Conservation (phyloP, 1,140 invertebrate species). For the Drosophila littoralis region DNA sequence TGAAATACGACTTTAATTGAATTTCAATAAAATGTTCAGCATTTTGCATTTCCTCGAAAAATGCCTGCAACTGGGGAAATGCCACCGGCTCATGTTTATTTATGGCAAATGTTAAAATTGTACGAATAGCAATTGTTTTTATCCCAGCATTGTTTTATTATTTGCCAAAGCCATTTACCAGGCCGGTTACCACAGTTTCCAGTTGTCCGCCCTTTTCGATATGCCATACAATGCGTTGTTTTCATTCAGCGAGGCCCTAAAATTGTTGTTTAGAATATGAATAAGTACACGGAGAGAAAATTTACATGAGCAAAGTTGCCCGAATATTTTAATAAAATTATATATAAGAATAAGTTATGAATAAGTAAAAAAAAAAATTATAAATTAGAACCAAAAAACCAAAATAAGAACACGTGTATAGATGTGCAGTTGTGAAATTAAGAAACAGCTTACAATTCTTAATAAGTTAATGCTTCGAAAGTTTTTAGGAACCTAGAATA, state of each 20-base stretch:
- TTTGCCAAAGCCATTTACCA: constrained; percentile 66
- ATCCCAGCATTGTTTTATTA: constrained; percentile 65
- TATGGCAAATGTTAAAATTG: constrained; percentile 75
- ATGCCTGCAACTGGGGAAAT: constrained; percentile 20
- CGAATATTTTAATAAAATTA: background rate
- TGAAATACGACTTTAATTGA: constrained; percentile 83
- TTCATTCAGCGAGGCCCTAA: background rate
- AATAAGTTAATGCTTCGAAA: no score
- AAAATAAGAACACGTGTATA: no score
- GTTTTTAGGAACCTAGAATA: no score
- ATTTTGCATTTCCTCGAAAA: constrained; percentile 58
- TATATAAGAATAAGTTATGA: no score
- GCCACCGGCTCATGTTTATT: constrained; percentile 74
- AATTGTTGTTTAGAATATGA: constrained; percentile 26
- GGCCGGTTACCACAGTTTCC: constrained; percentile 16
- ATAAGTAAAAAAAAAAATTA: no score
- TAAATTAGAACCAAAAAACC: no score
- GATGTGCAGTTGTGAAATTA: no score
- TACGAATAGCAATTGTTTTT: constrained; percentile 66
- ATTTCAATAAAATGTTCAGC: constrained; percentile 80
- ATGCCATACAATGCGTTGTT: background rate
- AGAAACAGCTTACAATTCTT: no score
- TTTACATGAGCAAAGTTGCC: background rate
- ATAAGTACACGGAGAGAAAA: constrained; percentile 9
- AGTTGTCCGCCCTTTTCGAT: background rate